Conservation (phyloP, 2,113 vertebrate species). For the Pygoscelis adeliae region DNA sequence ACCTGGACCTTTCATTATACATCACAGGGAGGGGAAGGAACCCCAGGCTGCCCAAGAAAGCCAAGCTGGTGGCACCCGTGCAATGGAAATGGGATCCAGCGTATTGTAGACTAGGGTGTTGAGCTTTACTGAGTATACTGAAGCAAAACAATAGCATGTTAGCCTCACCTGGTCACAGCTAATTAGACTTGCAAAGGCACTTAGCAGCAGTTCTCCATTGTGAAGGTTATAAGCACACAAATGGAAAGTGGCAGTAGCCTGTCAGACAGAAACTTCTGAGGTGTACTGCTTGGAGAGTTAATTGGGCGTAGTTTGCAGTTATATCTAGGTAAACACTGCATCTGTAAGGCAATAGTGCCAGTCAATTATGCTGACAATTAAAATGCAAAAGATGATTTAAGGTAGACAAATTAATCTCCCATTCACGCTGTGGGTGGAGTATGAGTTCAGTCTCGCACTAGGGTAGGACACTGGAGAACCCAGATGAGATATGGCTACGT, state of each 20-base stretch:
- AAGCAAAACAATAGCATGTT: not conserved
- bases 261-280: not conserved
- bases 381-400: not conserved
- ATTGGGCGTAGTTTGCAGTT: not conserved
- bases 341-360: not conserved
- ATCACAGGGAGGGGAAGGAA: not conserved
- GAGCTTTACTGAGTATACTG: not conserved
- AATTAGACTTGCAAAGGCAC: not conserved
- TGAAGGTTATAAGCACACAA: not conserved
- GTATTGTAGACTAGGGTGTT: not conserved
- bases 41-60: not conserved
- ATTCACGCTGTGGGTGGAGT: not conserved
- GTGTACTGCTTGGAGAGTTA: not conserved
- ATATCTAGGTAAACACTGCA: not conserved
- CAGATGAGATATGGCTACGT: accelerated
- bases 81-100: not conserved
- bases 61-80: not conserved
- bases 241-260: not conserved
- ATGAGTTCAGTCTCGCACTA: not conserved
- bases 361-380: not conserved
- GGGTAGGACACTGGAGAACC: not conserved
- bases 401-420: not conserved
- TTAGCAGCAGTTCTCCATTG: not conserved
- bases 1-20: not conserved
- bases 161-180: not conserved